Base-by-base conservation (phyloP, 2,888 invertebrate genomes). In the Neria commutata region DNA sequence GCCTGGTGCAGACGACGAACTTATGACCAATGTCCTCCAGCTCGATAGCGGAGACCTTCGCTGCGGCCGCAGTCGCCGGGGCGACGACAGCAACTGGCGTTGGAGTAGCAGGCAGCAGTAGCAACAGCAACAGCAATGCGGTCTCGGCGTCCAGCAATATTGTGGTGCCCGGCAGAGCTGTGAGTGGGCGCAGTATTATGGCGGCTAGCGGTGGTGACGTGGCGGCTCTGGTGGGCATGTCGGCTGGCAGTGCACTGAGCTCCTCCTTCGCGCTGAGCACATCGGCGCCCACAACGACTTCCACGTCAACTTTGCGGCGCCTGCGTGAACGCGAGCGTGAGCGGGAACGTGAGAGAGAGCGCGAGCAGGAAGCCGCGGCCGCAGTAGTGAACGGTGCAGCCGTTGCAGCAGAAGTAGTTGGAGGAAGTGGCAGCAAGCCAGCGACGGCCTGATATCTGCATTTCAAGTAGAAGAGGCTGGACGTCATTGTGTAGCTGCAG, bases 11-110 rank as follows among this genome's bases (percentile, higher is more conserved):
- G 71, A 82, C 81, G 52, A 81, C 82, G 52, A 82, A 82, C 65
- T 82, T 82, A 82, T 82, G 82, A 82, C 82, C 79, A 71, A 66
- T 81, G 64, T 67, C 77, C 57, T n/a, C n/a, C n/a, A n/a, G n/a
- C n/a, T 73, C 76, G 51, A 73, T 80, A 59, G 73, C 74, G 64
- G 80, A 80, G 66, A 73, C 78, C 60, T 76, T 77, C 50, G 72
- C 78, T 67, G 78, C 76, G 26, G 74, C 66, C 51, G 66, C 67
- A 45, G 66, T 61, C 11, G 64, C 66, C 48, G 67, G 62, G 33
- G 58, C 62, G 24, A 58, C 61, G 34, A 62, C 72, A 46, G 68
- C 71, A 70, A 72, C 66, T 61, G 72, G 51, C 59, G 65, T 50
- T 54, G 60, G 67, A 24, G 56, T 58, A 29, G 54, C 65, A 52